Evolutionary conservation across 2,113 vertebrate species (phyloP).

Genomic region (Dendrocopos noguchii): DNA sequence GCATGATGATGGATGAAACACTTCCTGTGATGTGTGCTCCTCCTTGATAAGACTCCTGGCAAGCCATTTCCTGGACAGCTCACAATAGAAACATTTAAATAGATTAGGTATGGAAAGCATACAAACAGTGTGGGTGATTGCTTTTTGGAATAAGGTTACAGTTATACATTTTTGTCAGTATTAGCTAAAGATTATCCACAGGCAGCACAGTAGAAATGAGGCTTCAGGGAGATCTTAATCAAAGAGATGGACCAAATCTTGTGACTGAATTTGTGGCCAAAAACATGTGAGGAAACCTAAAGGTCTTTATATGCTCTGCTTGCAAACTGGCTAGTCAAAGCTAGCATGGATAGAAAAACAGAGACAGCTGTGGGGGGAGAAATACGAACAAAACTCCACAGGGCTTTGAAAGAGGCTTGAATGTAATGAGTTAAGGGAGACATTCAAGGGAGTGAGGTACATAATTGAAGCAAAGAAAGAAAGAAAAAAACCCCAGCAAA

Average conservation of each 20-base stretch:
- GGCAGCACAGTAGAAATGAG: neutral
- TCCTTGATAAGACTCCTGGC: neutral
- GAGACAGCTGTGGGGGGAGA: neutral
- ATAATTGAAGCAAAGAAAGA: neutral
- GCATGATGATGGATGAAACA: neutral
- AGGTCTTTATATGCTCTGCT: neutral
- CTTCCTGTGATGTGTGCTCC: neutral
- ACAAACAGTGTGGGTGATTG: neutral
- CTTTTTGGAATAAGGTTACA: neutral
- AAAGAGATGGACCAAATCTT: neutral
- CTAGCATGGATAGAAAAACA: neutral
- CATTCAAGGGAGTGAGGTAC: neutral
- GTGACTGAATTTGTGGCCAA: neutral
- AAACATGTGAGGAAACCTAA: neutral
- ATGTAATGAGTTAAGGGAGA: neutral
- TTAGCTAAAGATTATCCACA: neutral
- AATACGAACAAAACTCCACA: neutral
- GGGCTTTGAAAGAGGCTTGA: neutral
- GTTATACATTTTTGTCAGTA: neutral
- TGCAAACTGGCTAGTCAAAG: neutral
- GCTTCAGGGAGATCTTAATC: constrained; percentile 15
- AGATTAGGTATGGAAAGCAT: neutral
- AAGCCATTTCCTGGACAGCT: neutral
- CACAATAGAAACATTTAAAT: neutral
- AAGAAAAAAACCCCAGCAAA: too few relatives aligned